Percentiles rank a stretch among this genome's conserved stretches.
Conservation (phyloP, 2,797 vertebrate genomes). For the Denticeps clupeoides region DNA sequence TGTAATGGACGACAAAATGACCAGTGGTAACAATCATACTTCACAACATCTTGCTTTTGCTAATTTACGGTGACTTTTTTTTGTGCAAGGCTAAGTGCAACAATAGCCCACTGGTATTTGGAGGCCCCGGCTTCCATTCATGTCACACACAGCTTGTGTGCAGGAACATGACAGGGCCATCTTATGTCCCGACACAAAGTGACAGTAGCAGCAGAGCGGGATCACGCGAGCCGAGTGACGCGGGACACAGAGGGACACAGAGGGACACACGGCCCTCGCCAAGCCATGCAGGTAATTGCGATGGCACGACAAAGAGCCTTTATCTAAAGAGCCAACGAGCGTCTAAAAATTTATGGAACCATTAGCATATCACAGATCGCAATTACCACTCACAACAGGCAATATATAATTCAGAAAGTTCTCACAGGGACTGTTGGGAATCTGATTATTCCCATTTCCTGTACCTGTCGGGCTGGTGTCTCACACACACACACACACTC, state of each 20-base stretch:
- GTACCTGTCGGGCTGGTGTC: constrained; percentile 32
- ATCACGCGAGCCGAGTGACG: constrained; percentile 6
- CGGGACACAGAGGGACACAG: not conserved
- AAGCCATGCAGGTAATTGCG: constrained; percentile 35
- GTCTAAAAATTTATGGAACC: constrained; percentile 46
- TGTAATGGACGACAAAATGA: too few relatives aligned
- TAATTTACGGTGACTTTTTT: too few relatives aligned
- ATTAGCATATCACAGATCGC: constrained; percentile 43
- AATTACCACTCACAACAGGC: constrained; percentile 37
- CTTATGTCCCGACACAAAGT: not conserved
- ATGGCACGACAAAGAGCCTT: constrained; percentile 35
- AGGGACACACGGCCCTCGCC: not conserved
- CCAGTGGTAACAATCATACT: too few relatives aligned
- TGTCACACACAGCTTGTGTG: constrained; percentile 1
- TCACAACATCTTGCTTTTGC: too few relatives aligned
- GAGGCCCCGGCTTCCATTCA: not conserved
- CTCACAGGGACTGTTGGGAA: constrained; percentile 23
- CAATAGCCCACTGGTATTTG: not conserved
- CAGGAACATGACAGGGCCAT: not conserved
- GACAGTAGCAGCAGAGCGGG: not conserved
- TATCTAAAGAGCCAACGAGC: constrained; percentile 1
- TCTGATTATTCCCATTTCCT: constrained; percentile 36
- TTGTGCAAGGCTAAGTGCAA: not conserved
- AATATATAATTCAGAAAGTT: constrained; percentile 41
- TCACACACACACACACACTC: constrained; percentile 23